phyloP scores from a whole-genome alignment of 1,140 invertebrate genomes.

The Trichonephila clavipes region DNA sequence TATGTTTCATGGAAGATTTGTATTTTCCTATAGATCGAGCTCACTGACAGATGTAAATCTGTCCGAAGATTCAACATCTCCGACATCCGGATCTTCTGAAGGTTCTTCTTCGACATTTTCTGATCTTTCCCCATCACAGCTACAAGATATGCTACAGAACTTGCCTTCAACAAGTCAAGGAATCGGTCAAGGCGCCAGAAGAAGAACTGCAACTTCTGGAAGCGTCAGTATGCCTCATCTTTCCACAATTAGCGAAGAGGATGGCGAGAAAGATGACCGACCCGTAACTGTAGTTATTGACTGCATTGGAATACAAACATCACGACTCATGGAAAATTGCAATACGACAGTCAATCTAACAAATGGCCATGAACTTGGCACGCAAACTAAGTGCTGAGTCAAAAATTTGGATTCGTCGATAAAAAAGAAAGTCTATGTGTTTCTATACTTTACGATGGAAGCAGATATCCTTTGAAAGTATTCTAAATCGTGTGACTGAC shows the following conservation, averaged over 20 bases:
- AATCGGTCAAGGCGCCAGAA: neutral
- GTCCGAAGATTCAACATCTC: neutral
- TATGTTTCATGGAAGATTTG: neutral
- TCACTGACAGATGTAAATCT: neutral
- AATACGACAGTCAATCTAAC: conserved; percentile 26
- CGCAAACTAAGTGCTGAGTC: conserved; percentile 42
- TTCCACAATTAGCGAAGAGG: conserved; percentile 55
- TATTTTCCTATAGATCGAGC: neutral
- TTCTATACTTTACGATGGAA: too few species aligned
- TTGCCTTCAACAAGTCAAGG: conserved; percentile 1
- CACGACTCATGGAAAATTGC: conserved; percentile 50
- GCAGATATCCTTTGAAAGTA: too few species aligned
- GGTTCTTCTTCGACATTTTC: neutral
- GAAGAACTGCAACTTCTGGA: neutral
- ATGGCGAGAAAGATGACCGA: neutral
- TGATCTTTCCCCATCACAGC: neutral
- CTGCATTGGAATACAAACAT: conserved; percentile 46
- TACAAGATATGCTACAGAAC: neutral
- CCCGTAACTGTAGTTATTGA: conserved; percentile 56
- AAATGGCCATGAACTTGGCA: neutral
- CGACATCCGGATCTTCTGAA: neutral
- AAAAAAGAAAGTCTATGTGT: too few species aligned
- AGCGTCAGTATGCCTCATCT: neutral
- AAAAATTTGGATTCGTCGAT: too few species aligned
- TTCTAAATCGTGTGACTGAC: too few species aligned